Evolutionary conservation across 2,113 vertebrate genomes (phyloP).

Genomic region (Donacobius atricapilla): DNA sequence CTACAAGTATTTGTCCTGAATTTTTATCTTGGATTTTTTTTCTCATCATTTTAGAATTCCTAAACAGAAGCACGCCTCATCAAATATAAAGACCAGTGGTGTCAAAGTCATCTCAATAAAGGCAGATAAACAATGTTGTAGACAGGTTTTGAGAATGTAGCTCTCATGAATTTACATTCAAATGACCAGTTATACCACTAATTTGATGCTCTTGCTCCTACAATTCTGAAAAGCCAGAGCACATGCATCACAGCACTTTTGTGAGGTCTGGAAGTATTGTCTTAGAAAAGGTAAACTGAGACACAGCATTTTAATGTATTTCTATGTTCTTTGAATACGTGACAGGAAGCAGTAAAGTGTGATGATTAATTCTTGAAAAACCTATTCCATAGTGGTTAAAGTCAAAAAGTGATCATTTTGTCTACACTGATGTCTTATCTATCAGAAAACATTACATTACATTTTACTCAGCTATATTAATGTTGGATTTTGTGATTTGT

Average conservation of each 20-base stretch:
- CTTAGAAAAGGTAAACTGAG: not conserved
- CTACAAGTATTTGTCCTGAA: slow-evolving; percentile 43
- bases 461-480: not conserved
- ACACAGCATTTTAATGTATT: not conserved
- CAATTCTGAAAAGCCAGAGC: slow-evolving; percentile 10
- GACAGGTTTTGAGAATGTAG: slow-evolving; percentile 14
- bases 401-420: not conserved
- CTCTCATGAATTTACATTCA: slow-evolving; percentile 38
- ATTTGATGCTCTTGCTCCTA: slow-evolving; percentile 8
- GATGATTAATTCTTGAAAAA: not conserved
- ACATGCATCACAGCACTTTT: not conserved
- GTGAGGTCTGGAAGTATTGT: not conserved
- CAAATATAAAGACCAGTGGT: slow-evolving; percentile 17
- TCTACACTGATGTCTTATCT: not conserved
- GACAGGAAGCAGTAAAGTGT: not conserved
- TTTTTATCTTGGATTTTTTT: slow-evolving; percentile 40
- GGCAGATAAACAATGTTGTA: not conserved
- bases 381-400: not conserved
- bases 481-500: not conserved
- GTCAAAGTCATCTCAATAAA: slow-evolving; percentile 16
- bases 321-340: not conserved
- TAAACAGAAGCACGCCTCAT: not conserved
- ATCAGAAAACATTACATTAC: not conserved
- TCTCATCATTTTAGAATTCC: not conserved
- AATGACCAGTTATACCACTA: slow-evolving; percentile 6